A percentile compares a stretch with the other conserved stretches of the same genome.
These are phyloP conservation scores for Pogoniulus pusillus DNA, from an alignment of 2,797 vertebrate genomes.

Conservation along the genomic window DNA sequence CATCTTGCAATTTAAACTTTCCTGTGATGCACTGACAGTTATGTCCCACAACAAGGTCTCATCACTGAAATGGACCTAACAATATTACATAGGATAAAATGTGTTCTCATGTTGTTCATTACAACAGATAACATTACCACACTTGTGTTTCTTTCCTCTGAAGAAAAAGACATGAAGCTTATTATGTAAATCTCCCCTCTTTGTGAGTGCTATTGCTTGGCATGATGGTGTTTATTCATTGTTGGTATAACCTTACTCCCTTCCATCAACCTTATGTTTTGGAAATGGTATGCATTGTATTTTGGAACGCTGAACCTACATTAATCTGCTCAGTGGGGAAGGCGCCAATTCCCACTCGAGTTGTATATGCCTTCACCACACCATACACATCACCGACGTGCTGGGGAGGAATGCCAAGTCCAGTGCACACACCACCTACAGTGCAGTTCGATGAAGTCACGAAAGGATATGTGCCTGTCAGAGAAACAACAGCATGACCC, in stretches of 20 bases:
- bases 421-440: slow-evolving; percentile 93
- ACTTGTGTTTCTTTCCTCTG: background rate
- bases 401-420: slow-evolving; percentile 92
- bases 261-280: background rate
- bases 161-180: background rate
- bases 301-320: slow-evolving; percentile 77
- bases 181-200: background rate
- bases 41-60: background rate
- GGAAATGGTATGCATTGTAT: rapidly evolving
- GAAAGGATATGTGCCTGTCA: slow-evolving; percentile 94
- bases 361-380: slow-evolving; percentile 95
- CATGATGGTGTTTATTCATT: background rate
- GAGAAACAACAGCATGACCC: background rate
- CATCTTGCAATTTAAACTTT: background rate
- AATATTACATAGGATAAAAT: background rate
- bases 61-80: background rate
- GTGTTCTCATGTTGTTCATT: background rate
- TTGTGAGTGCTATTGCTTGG: background rate
- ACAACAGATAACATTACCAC: background rate
- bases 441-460: slow-evolving; percentile 99
- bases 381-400: slow-evolving; percentile 95
- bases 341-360: slow-evolving; percentile 95
- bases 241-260: background rate
- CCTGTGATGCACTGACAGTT: background rate
- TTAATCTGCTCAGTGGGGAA: slow-evolving; percentile 98